Evolutionary conservation across 2,888 invertebrate species (phyloP), one percentile per base, ranked within the genome.

Genomic region (Eupithecia tripunctaria): DNA sequence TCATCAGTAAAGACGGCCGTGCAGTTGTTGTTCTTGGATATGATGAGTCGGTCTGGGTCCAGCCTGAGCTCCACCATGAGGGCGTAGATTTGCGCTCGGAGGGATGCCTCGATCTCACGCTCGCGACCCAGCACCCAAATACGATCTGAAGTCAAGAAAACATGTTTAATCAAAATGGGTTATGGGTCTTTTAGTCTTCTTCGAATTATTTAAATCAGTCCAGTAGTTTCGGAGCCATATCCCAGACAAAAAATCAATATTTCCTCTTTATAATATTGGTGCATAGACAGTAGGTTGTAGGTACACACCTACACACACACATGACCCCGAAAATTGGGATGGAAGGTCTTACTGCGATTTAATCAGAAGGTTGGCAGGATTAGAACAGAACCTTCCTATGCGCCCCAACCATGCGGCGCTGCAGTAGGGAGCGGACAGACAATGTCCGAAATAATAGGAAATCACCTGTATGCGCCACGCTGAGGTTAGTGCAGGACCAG

Each of bases 401-500:
- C 14, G 1, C 38, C 38, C 41, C 15, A 41, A 41, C 14, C 38
- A 14, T 38, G 14, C 15, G 15, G 41, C 32, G n/a, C n/a, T n/a
- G n/a, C n/a, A n/a, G n/a, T n/a, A n/a, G n/a, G n/a, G n/a, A n/a
- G n/a, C n/a, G n/a, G n/a, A n/a, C n/a, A n/a, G 41, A 43, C 18
- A 18, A 4, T 15, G 18, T 1, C 18, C 43, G 18, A 56, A 56
- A 56, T 5, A 25, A 25, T 18, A n/a, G 63, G 36, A 15, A 38
- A 21, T 18, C 84, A 96, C 96, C 96, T 85, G 95, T 92, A 84
- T 96, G 95, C 71, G 95, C 94, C 65, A 96, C 81, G 68, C 95
- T 95, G 77, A 96, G 93, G 87, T 96, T 96, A 27, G 96, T 95
- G 82, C 97, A 97, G 5, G 97, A 96, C 96, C 97, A 97, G 66